These are phyloP conservation scores for Epinephelus malabaricus DNA, from an alignment of 2,797 vertebrate genomes.

Conservation along the genomic window DNA sequence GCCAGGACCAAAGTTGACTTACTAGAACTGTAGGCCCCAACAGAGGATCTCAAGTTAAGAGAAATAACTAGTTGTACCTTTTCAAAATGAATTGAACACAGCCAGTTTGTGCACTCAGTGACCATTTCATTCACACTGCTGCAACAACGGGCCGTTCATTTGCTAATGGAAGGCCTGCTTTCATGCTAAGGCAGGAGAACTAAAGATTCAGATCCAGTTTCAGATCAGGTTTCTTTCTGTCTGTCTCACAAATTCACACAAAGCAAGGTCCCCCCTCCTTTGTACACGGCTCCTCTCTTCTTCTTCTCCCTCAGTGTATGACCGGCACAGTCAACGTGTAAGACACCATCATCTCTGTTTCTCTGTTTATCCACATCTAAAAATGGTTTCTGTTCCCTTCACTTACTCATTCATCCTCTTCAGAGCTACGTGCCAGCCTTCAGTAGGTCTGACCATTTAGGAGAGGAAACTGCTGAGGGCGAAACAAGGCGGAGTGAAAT, in stretches of 20 bases:
- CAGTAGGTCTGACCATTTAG: neutral
- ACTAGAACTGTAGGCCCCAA: no score
- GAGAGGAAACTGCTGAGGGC: constrained; percentile 3
- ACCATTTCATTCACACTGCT: neutral
- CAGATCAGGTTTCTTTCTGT: constrained; percentile 8
- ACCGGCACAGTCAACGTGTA: neutral
- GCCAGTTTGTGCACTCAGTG: neutral
- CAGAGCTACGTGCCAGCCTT: constrained; percentile 9
- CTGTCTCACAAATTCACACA: constrained; percentile 3
- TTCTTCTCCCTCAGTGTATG: neutral
- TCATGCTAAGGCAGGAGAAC: neutral
- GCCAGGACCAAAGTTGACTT: neutral
- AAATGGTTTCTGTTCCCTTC: constrained; percentile 20
- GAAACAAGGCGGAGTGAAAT: constrained; percentile 12
- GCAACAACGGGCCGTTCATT: neutral
- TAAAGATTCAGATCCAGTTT: constrained; percentile 14
- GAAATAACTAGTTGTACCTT: neutral
- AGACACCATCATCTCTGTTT: neutral
- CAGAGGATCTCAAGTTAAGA: neutral
- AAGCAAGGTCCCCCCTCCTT: neutral
- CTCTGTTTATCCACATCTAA: constrained; percentile 2
- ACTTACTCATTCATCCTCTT: neutral
- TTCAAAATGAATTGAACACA: neutral
- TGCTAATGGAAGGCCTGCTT: no score
- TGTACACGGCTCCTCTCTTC: neutral